phyloP scores from a whole-genome alignment of 1,140 invertebrate genomes.

The Brachionus asplanchnoidis region DNA sequence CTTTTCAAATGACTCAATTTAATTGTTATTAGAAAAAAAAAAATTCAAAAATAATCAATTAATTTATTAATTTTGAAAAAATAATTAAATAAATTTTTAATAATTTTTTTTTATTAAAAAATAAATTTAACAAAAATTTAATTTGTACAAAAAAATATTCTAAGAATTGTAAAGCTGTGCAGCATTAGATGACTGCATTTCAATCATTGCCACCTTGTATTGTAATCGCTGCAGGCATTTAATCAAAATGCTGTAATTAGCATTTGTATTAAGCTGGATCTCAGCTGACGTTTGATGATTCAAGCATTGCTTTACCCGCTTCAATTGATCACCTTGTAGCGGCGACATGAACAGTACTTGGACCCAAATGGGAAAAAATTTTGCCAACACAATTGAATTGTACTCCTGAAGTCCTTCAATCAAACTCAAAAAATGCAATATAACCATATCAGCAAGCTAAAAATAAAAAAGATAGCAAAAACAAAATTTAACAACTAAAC shows the following conservation, averaged over 20 bases:
- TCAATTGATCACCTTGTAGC: constrained; percentile 57
- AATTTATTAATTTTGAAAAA: too few species aligned
- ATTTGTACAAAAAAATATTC: background rate
- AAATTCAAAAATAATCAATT: too few species aligned
- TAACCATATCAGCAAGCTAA: constrained; percentile 92
- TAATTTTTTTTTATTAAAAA: background rate
- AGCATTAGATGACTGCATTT: constrained; percentile 33
- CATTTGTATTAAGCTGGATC: background rate
- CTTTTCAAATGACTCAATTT: too few species aligned
- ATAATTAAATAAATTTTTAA: too few species aligned
- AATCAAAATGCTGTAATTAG: constrained; percentile 29
- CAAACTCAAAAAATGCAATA: constrained; percentile 87
- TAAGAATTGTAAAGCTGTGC: constrained; percentile 38
- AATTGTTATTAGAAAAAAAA: too few species aligned
- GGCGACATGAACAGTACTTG: constrained; percentile 81
- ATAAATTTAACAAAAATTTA: background rate
- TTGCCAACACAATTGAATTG: constrained; percentile 77
- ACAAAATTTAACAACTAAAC: constrained; percentile 7
- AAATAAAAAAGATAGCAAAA: constrained; percentile 43
- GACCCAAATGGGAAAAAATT: constrained; percentile 65
- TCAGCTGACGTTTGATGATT: constrained; percentile 37
- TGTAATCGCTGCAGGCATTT: constrained; percentile 40
- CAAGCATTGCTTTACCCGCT: constrained; percentile 21
- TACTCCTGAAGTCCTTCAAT: constrained; percentile 92
- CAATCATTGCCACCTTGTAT: constrained; percentile 39